Conservation (phyloP, 2,888 invertebrate genomes). For the Callimorpha dominula region DNA sequence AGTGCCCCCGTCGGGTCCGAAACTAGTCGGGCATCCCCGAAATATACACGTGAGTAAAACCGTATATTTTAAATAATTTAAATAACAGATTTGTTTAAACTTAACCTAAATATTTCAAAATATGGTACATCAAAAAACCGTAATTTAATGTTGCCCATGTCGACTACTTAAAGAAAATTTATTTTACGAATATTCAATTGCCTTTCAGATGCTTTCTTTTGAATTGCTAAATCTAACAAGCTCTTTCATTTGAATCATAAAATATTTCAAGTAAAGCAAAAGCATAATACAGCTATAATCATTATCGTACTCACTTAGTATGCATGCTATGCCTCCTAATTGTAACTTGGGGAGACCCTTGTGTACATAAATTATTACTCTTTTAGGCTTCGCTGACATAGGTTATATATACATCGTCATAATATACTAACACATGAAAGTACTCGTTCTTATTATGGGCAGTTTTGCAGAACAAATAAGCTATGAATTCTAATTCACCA, state of each 20-base stretch:
- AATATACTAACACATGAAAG: neutral
- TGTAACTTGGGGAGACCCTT: constrained; percentile 1
- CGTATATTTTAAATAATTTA: no score
- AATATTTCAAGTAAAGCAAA: neutral
- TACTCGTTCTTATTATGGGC: neutral
- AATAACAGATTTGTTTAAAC: neutral
- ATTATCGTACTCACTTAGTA: constrained; percentile 3
- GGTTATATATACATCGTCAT: neutral
- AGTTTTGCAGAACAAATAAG: constrained; percentile 30
- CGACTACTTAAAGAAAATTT: neutral
- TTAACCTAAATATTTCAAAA: neutral
- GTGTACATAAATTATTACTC: constrained; percentile 9
- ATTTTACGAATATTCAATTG: neutral
- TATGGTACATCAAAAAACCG: neutral
- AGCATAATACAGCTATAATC: constrained; percentile 5
- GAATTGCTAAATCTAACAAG: constrained; percentile 4
- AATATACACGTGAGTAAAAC: no score
- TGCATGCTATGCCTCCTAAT: constrained; percentile 7
- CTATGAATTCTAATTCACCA: constrained; percentile 34
- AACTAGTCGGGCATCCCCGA: no score
- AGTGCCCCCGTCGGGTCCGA: no score
- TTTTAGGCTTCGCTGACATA: neutral
- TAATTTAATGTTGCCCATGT: neutral
- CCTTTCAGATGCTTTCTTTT: constrained; percentile 2
- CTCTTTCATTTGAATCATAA: neutral